Percentiles rank a stretch among this genome's conserved stretches.
Evolutionary conservation across 2,888 invertebrate species (phyloP).

Genomic region (Platycnemis pennipes): DNA sequence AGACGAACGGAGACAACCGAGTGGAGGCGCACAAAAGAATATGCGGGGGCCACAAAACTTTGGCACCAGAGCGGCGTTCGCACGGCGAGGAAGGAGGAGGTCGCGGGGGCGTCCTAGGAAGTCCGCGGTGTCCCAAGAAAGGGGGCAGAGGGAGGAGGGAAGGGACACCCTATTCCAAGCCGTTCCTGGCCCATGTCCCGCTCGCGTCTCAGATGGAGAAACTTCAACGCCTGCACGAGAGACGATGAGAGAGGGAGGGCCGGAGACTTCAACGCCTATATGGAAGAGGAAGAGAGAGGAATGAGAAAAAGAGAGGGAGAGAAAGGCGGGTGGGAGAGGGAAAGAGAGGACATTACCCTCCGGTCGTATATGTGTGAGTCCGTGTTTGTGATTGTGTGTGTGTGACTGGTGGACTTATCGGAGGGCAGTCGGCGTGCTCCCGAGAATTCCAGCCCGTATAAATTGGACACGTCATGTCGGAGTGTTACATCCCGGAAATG

Average conservation of each 20-base stretch:
- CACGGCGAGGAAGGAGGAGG: conserved; percentile 20
- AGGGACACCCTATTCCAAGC: not conserved
- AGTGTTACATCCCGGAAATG: conserved; percentile 63
- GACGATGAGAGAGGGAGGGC: not conserved
- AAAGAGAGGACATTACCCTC: conserved; percentile 59
- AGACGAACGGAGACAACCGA: conserved; percentile 32
- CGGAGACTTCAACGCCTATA: conserved; percentile 55
- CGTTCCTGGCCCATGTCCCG: conserved; percentile 13
- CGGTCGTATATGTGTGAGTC: not conserved
- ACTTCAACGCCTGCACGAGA: conserved; percentile 40
- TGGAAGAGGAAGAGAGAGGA: not conserved
- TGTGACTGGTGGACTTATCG: conserved; percentile 45
- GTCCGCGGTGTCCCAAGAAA: not conserved
- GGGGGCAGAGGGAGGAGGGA: not conserved
- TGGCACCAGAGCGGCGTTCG: conserved; percentile 51
- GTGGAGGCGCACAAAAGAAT: not conserved
- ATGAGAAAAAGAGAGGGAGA: not conserved
- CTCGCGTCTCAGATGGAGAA: conserved; percentile 17
- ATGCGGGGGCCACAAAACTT: conserved; percentile 50
- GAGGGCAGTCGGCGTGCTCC: conserved; percentile 57
- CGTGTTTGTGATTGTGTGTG: not conserved
- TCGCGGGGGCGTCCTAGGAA: conserved; percentile 7
- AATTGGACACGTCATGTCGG: conserved; percentile 64
- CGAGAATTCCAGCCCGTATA: conserved; percentile 58
- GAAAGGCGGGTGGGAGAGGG: not conserved